Base-by-base conservation (phyloP, 2,797 vertebrate species). In the Florisuga fusca region DNA sequence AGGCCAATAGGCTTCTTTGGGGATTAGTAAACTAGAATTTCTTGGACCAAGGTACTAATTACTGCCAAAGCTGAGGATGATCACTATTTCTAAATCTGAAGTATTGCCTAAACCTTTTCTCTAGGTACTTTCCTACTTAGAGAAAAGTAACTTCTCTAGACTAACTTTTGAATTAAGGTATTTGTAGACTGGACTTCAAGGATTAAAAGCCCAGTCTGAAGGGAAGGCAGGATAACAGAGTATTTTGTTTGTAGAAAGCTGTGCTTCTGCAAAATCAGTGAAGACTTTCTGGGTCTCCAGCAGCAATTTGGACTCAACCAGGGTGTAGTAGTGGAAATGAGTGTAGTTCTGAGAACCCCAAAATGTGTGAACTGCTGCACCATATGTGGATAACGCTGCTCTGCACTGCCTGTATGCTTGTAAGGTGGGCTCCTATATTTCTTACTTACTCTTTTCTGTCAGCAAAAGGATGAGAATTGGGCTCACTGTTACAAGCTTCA, bases 1-100 rank as follows among this genome's bases (percentile, higher is more conserved):
- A 90, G 91, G 76, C 87, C 94, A 82, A 20, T 72, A 76, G 82
- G 53, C 87, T 96, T 34, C 87, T 91, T 87, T 94, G 91, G 94
- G 87, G 80, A 90, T 93, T 96, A 95, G 74, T 79, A 93, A 93
- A 62, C 82, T 73, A 81, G 93, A 92, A 93, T 93, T 95, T 96
- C 87, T 96, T 94, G 94, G 94, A 91, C 82, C 31, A n/a, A 63
- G 59, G 55, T 84, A 79, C 66, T 95, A 93, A 95, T 93, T 95
- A 86, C 80, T 92, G 96, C 58, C 91, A 95, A 97, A 86, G 69
- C 66, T 81, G 83, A 91, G 62, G 45, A 63, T 72, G 76, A 83
- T 87, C 26, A 12, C 74, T 90, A 45, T 80, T 94, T 96, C 83
- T 80, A 93, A 94, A 94, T 82, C 53, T 15, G 0, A 90, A 63